A percentile compares a stretch with the other conserved stretches of the same genome.
Conservation (phyloP, 2,797 vertebrate genomes). For the Leptoclinus maculatus region DNA sequence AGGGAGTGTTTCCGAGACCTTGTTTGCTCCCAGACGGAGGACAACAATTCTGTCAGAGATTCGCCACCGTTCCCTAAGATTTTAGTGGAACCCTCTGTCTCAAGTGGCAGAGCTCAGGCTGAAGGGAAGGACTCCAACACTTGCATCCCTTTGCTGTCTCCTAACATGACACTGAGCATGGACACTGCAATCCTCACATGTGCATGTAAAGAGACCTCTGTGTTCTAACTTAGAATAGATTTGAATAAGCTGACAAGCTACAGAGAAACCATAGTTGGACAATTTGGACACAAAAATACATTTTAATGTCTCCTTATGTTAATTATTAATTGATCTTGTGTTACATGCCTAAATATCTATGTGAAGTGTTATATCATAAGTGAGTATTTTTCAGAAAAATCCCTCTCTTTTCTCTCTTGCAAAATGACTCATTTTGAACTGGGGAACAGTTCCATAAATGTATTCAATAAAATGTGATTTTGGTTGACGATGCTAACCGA, state of each 20-base stretch:
- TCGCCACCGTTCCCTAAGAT: slow-evolving; percentile 74
- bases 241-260: not conserved
- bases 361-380: no score
- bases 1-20: slow-evolving; percentile 84
- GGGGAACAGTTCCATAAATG: not conserved
- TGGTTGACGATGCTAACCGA: not conserved
- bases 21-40: slow-evolving; percentile 71
- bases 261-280: not conserved
- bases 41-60: slow-evolving; percentile 67
- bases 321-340: not conserved
- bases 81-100: slow-evolving; percentile 56
- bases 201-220: slow-evolving; percentile 61
- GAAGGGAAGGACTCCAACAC: slow-evolving; percentile 44
- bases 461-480: not conserved
- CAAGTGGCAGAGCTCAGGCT: slow-evolving; percentile 42
- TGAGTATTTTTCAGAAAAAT: not conserved
- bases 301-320: not conserved
- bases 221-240: slow-evolving; percentile 52
- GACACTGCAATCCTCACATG: slow-evolving; percentile 45
- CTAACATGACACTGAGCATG: slow-evolving; percentile 47
- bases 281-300: not conserved
- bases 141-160: slow-evolving; percentile 61
- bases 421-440: not conserved
- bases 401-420: not conserved
- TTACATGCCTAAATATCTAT: not conserved